phyloP scores from a whole-genome alignment of 2,888 invertebrate genomes.

The Nephrocerus scutellatus region DNA sequence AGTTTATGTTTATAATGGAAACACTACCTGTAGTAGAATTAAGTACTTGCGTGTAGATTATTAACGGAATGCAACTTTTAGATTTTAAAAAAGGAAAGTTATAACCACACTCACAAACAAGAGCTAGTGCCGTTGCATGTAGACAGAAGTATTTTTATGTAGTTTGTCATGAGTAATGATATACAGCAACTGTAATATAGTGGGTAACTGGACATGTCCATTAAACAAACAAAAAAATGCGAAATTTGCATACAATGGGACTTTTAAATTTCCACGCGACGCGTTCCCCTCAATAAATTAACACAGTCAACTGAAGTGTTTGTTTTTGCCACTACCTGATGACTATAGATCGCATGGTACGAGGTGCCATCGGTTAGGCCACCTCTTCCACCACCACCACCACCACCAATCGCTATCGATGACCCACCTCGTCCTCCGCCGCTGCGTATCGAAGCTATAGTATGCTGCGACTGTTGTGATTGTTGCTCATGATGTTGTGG shows the following conservation, averaged over 20 bases:
- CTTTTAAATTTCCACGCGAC: neutral
- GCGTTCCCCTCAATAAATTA: neutral
- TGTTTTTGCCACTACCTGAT: conserved; percentile 38
- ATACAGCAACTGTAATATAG: conserved; percentile 22
- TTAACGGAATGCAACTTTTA: too few relatives aligned
- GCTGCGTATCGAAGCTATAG: conserved; percentile 21
- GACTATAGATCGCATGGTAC: conserved; percentile 37
- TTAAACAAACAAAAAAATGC: too few relatives aligned
- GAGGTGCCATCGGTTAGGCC: conserved; percentile 19
- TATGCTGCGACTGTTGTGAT: conserved; percentile 19
- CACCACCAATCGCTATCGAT: conserved; percentile 24
- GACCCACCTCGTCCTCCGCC: conserved; percentile 39
- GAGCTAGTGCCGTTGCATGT: too few relatives aligned
- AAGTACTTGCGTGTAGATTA: too few relatives aligned
- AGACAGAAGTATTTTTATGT: too few relatives aligned
- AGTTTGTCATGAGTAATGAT: conserved; percentile 11
- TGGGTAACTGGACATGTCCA: too few relatives aligned
- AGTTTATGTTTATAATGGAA: too few relatives aligned
- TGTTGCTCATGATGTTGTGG: conserved; percentile 13
- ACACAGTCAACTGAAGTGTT: neutral
- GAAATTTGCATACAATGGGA: too few relatives aligned
- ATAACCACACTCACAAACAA: too few relatives aligned
- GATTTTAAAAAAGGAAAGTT: too few relatives aligned
- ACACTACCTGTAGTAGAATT: too few relatives aligned
- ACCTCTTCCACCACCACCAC: conserved; percentile 16